These are phyloP conservation scores for Anarhynchus alexandrinus DNA, from an alignment of 2,113 vertebrate species.

Conservation along the genomic window DNA sequence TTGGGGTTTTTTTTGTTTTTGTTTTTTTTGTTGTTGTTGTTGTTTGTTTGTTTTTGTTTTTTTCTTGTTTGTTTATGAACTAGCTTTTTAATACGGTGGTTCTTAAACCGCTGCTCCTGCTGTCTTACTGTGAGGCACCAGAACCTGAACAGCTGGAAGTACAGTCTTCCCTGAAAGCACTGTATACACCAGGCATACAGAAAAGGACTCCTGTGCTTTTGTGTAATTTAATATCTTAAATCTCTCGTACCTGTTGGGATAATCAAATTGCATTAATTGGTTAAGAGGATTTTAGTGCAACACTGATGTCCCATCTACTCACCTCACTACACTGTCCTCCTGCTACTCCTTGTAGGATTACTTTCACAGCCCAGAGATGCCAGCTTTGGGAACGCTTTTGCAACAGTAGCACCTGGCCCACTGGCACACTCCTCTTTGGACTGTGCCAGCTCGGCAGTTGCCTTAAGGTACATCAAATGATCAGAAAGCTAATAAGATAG, in stretches of 20 bases:
- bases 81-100: not conserved
- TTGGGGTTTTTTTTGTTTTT: not conserved
- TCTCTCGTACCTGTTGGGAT: not conserved
- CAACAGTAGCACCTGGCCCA: constrained; percentile 19
- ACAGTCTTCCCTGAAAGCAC: not conserved
- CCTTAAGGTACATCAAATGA: not conserved
- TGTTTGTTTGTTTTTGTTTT: not conserved
- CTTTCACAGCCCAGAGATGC: not conserved
- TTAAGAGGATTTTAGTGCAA: not conserved
- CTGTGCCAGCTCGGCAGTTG: not conserved
- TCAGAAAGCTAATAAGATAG: not conserved
- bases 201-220: not conserved
- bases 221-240: not conserved
- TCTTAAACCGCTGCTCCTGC: not conserved
- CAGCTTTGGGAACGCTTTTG: not conserved
- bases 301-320: not conserved
- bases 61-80: too few species aligned
- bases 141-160: not conserved
- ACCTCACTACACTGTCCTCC: not conserved
- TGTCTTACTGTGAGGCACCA: not conserved
- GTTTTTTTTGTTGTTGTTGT: not conserved
- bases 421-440: not conserved
- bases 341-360: not conserved
- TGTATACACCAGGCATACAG: not conserved
- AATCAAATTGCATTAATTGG: not conserved